Evolutionary conservation across 2,113 vertebrate genomes (phyloP).

Genomic region (Struthidea cinerea): DNA sequence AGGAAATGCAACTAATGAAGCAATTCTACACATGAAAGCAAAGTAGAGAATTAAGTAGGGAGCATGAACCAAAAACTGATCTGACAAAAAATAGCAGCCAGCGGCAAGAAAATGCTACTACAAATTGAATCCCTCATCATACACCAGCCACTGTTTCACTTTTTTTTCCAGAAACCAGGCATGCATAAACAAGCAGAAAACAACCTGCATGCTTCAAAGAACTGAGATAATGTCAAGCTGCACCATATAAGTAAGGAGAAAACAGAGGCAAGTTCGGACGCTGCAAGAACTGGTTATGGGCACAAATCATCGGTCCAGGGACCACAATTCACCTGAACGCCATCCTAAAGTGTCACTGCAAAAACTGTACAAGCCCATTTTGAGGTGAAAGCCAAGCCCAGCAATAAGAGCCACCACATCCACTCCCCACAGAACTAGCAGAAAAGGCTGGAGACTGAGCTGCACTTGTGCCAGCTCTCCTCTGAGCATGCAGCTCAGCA

Average conservation of each 20-base stretch:
- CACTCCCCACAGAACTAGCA: neutral
- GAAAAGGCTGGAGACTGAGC: neutral
- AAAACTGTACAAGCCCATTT: neutral
- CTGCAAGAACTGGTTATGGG: neutral
- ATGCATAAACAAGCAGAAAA: neutral
- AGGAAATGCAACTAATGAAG: neutral
- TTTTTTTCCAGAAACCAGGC: neutral
- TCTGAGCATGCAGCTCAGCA: neutral
- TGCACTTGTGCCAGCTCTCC: neutral
- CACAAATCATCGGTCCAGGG: neutral
- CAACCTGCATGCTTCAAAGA: neutral
- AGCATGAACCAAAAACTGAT: neutral
- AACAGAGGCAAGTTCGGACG: neutral
- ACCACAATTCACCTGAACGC: neutral
- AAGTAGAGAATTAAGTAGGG: neutral
- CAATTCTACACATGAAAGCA: neutral
- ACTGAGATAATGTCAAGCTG: neutral
- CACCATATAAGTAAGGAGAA: neutral
- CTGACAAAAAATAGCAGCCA: neutral
- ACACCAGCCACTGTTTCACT: neutral
- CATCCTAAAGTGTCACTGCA: neutral
- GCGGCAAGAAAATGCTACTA: neutral
- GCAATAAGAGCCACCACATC: neutral
- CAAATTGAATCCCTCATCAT: neutral
- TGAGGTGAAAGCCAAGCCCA: rapidly evolving